phyloP scores from a whole-genome alignment of 1,140 invertebrate species.

The Bombus breviceps region DNA sequence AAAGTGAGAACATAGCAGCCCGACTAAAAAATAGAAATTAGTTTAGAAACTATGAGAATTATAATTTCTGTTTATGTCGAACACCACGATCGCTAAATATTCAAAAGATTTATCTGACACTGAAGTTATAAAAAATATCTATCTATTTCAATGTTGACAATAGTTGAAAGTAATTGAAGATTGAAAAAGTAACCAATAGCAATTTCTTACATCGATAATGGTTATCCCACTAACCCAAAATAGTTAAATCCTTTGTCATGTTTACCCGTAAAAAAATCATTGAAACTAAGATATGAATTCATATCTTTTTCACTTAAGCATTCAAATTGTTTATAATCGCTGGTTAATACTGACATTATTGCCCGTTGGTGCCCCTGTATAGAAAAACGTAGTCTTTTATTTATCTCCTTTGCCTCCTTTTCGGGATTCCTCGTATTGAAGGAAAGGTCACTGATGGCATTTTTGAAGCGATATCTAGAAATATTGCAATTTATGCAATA shows the following conservation, averaged over 20 bases:
- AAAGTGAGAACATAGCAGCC: not conserved
- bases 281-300: not conserved
- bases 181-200: not conserved
- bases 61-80: not conserved
- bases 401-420: not conserved
- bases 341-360: constrained; percentile 6
- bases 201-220: not conserved
- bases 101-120: not conserved
- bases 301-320: not conserved
- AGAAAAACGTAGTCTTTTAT: not conserved
- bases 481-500: not conserved
- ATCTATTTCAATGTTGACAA: not conserved
- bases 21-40: not conserved
- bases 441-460: not conserved
- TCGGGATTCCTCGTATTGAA: too few species aligned
- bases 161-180: not conserved
- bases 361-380: not conserved
- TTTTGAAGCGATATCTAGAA: constrained; percentile 6
- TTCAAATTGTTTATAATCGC: not conserved
- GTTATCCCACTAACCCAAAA: too few species aligned
- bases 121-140: not conserved
- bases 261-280: not conserved
- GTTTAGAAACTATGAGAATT: not conserved
- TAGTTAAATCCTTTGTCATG: too few species aligned
- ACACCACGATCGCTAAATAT: not conserved